These are phyloP conservation scores for Procambarus clarkii DNA, from an alignment of 1,140 invertebrate genomes.

Conservation along the genomic window DNA sequence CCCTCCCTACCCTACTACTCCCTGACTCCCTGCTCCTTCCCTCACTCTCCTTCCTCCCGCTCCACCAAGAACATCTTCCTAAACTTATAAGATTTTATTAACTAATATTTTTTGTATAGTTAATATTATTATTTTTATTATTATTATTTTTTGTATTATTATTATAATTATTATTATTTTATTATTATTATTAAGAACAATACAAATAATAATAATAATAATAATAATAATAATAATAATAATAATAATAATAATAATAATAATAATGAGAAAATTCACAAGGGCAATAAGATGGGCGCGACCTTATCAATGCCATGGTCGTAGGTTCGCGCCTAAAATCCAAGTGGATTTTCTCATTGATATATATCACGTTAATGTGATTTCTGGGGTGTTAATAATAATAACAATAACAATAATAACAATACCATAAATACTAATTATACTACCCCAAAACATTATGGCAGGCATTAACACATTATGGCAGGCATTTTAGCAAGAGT, in stretches of 20 bases:
- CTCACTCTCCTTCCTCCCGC: neutral
- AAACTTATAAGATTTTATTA: no score
- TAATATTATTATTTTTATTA: no score
- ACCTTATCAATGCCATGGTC: no score
- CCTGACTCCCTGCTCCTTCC: neutral
- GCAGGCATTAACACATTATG: no score
- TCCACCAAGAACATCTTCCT: neutral
- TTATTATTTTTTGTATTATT: neutral
- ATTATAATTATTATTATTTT: neutral
- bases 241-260: slow-evolving; percentile 4
- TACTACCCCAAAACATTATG: no score
- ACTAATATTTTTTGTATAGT: no score
- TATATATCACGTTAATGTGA: no score
- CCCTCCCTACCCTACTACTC: neutral
- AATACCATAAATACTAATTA: no score
- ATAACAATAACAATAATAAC: neutral
- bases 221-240: slow-evolving; percentile 11
- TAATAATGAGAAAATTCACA: neutral
- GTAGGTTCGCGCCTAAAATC: no score
- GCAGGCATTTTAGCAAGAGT: no score
- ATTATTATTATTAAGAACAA: slow-evolving; percentile 9
- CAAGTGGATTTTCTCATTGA: no score
- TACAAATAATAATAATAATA: slow-evolving; percentile 9
- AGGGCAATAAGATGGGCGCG: no score
- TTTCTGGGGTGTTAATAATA: neutral